A percentile compares a stretch with the other conserved stretches of the same genome.
Evolutionary conservation across 1,140 invertebrate genomes (phyloP).

Genomic region (Schlechtendalia chinensis): DNA sequence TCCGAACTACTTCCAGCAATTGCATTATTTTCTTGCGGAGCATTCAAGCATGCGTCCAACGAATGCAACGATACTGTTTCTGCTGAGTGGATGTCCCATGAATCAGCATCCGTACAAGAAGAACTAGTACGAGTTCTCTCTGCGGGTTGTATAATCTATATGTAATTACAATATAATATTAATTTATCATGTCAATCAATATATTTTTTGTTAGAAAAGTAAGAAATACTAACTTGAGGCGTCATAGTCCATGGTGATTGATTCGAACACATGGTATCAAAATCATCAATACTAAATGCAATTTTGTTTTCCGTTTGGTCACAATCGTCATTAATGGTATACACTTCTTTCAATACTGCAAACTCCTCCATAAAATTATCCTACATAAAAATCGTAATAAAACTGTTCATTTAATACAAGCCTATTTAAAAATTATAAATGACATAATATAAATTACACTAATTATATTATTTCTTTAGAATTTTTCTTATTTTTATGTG

Average conservation of each 20-base stretch:
- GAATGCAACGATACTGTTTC: conserved; percentile 54
- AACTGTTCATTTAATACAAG: too few species aligned
- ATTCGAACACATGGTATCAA: conserved; percentile 53
- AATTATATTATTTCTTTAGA: too few species aligned
- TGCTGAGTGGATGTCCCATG: conserved; percentile 49
- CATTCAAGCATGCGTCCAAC: conserved; percentile 54
- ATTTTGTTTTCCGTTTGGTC: conserved; percentile 10
- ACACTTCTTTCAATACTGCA: conserved; percentile 36
- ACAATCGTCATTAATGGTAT: conserved; percentile 40
- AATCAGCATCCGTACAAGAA: conserved; percentile 42
- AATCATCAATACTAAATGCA: conserved; percentile 51
- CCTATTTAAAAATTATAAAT: too few species aligned
- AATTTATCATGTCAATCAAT: not conserved
- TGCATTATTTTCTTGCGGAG: conserved; percentile 54
- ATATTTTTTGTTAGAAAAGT: not conserved
- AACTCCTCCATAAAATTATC: conserved; percentile 43
- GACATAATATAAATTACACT: too few species aligned
- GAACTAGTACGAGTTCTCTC: conserved; percentile 35
- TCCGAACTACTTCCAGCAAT: conserved; percentile 53
- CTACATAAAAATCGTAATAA: not conserved
- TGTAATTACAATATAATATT: not conserved
- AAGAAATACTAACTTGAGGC: conserved; percentile 48
- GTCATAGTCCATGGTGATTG: conserved; percentile 34
- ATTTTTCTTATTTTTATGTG: too few species aligned
- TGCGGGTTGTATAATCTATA: conserved; percentile 20